Evolutionary conservation across 2,888 invertebrate species (phyloP).

Genomic region (Taphrorychus bicolor): DNA sequence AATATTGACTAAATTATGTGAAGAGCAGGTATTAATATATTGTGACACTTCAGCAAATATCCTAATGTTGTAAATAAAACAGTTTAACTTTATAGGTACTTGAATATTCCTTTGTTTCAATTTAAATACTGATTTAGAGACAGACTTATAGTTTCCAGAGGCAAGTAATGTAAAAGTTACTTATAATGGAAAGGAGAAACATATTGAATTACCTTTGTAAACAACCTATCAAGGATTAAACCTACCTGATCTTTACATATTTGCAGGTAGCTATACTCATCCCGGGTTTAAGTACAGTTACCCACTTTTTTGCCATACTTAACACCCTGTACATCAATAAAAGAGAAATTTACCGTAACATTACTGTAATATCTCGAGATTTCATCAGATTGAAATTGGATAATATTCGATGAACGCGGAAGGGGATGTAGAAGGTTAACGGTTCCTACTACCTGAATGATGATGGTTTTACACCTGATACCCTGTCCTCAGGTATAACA

Average conservation of each 20-base stretch:
- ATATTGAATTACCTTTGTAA: too few relatives aligned
- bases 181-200: too few relatives aligned
- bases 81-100: too few relatives aligned
- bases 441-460: background rate
- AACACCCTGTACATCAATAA: background rate
- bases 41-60: too few relatives aligned
- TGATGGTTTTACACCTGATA: background rate
- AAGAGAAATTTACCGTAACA: slow-evolving; percentile 18
- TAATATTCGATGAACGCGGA: background rate
- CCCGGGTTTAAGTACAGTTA: background rate
- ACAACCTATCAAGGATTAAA: too few relatives aligned
- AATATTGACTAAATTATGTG: too few relatives aligned
- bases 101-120: too few relatives aligned
- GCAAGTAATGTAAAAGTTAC: too few relatives aligned
- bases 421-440: slow-evolving; percentile 4
- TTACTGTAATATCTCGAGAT: slow-evolving; percentile 8
- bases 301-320: background rate
- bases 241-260: background rate
- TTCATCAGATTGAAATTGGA: background rate
- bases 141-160: too few relatives aligned
- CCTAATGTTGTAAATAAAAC: too few relatives aligned
- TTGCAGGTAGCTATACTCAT: background rate
- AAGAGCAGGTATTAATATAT: too few relatives aligned
- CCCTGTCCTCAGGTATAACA: background rate
- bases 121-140: too few relatives aligned